Percentiles rank a stretch among this genome's conserved stretches.
phyloP scores from a whole-genome alignment of 1,140 invertebrate genomes.

The Lasioglossum baleicum region DNA sequence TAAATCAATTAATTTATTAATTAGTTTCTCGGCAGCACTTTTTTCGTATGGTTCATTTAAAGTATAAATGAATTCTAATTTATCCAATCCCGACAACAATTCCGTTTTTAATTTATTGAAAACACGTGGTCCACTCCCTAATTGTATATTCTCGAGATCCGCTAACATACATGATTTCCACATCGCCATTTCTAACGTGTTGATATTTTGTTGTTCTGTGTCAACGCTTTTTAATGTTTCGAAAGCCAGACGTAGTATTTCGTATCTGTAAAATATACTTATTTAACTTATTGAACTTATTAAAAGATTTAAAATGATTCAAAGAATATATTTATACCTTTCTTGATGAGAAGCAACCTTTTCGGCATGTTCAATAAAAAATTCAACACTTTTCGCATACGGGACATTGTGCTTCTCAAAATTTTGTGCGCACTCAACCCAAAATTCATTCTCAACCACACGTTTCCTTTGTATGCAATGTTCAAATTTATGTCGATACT shows the following conservation, averaged over 20 bases:
- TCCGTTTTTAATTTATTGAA: conserved; percentile 74
- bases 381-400: conserved; percentile 80
- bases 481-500: conserved; percentile 70
- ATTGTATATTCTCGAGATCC: conserved; percentile 69
- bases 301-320: background rate
- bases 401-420: conserved; percentile 81
- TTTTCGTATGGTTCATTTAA: conserved; percentile 64
- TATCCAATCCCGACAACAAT: conserved; percentile 67
- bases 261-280: conserved; percentile 61
- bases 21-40: conserved; percentile 64
- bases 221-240: conserved; percentile 69
- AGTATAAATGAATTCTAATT: conserved; percentile 62
- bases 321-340: conserved; percentile 48
- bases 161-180: conserved; percentile 76
- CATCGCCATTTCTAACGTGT: conserved; percentile 74
- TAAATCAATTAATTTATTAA: conserved; percentile 71
- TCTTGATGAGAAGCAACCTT: conserved; percentile 75
- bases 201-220: conserved; percentile 65
- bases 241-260: conserved; percentile 70
- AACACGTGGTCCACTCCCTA: conserved; percentile 50
- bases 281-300: background rate
- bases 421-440: conserved; percentile 81
- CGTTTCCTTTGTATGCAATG: conserved; percentile 66
- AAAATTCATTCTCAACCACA: conserved; percentile 78
- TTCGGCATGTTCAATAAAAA: conserved; percentile 80